A percentile compares a stretch with the other conserved stretches of the same genome.
phyloP scores from a whole-genome alignment of 2,797 vertebrate species.

The Eulemur rubriventer region DNA sequence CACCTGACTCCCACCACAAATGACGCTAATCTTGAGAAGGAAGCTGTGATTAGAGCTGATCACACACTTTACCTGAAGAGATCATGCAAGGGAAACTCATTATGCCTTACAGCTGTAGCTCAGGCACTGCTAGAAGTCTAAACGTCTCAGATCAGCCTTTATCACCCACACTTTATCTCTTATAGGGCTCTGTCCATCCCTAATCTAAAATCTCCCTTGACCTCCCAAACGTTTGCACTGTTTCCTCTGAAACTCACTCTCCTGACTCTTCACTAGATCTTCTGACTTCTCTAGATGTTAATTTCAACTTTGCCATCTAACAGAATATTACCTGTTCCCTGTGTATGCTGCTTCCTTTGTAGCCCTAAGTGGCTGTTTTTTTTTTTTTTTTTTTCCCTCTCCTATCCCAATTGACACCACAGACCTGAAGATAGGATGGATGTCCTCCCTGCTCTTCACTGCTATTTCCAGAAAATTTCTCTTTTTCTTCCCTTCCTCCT shows the following conservation, averaged over 20 bases:
- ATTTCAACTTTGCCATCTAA: not conserved
- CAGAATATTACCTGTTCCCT: not conserved
- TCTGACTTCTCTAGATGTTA: not conserved
- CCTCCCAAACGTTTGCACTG: not conserved
- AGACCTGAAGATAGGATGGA: not conserved
- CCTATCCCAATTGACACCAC: not conserved
- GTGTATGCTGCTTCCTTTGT: not conserved
- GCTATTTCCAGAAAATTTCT: not conserved
- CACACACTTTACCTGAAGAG: not conserved
- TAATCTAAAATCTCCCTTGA: not conserved
- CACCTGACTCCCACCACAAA: not conserved
- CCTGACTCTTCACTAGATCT: not conserved
- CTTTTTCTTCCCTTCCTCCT: not conserved
- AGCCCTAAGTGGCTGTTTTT: not conserved
- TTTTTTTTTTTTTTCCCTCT: not conserved
- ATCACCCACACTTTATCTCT: not conserved
- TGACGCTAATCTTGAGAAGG: not conserved
- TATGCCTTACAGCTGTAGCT: not conserved
- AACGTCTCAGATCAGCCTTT: not conserved
- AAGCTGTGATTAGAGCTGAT: not conserved
- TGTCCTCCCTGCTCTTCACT: not conserved
- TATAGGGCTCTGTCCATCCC: not conserved
- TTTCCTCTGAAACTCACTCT: not conserved
- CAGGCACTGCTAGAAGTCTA: not conserved
- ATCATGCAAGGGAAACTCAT: not conserved